Evolutionary conservation across 2,888 invertebrate genomes (phyloP).

Genomic region (Cinara cedri): DNA sequence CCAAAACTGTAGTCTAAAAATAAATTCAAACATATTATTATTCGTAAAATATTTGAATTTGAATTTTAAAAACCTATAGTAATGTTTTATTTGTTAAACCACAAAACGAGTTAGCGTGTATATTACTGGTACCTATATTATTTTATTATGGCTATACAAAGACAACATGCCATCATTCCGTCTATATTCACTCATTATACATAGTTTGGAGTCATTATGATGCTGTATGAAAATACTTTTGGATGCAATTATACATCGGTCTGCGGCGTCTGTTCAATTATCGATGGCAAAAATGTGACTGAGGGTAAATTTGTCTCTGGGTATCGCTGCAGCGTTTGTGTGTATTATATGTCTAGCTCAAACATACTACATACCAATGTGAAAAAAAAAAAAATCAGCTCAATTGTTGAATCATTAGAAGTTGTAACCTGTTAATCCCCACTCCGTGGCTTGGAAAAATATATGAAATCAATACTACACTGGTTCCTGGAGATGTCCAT

Average conservation of each 20-base stretch:
- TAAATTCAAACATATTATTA: constrained; percentile 10
- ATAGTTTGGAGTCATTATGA: constrained; percentile 44
- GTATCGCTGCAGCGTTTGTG: neutral
- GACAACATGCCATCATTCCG: constrained; percentile 16
- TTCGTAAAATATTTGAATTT: constrained; percentile 32
- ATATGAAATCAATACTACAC: constrained; percentile 22
- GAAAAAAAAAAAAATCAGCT: constrained; percentile 39
- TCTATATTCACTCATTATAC: neutral
- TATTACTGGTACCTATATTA: neutral
- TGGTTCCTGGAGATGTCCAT: constrained; percentile 50
- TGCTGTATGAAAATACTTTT: constrained; percentile 28
- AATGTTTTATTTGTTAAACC: constrained; percentile 7
- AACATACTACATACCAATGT: constrained; percentile 45
- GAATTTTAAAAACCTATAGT: constrained; percentile 38
- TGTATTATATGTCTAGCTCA: constrained; percentile 22
- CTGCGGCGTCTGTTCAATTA: constrained; percentile 49
- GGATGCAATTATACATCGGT: constrained; percentile 52
- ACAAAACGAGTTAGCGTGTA: neutral
- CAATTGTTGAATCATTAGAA: constrained; percentile 52
- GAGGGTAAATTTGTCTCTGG: constrained; percentile 51
- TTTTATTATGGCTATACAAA: constrained; percentile 21
- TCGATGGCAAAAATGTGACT: constrained; percentile 45
- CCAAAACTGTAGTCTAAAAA: constrained; percentile 57
- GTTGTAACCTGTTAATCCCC: constrained; percentile 50
- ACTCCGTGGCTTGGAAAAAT: constrained; percentile 23